phyloP scores from a whole-genome alignment of 2,888 invertebrate genomes.

The Chrysolina americana region DNA sequence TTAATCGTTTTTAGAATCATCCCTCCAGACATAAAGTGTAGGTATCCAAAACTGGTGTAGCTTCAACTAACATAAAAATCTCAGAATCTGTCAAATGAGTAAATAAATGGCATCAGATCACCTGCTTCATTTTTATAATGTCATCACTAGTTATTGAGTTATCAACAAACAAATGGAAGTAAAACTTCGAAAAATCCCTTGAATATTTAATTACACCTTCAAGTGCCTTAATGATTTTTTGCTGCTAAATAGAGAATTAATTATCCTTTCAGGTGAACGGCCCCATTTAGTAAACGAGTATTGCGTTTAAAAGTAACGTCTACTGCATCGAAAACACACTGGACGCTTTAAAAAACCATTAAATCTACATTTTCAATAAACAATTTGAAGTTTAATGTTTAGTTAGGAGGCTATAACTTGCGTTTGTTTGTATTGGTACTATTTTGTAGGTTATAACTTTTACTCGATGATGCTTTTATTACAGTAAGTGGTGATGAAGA shows the following conservation, averaged over 20 bases:
- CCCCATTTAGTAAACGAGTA: background rate
- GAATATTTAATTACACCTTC: background rate
- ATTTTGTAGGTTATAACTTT: slow-evolving; percentile 10
- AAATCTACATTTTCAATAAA: slow-evolving; percentile 19
- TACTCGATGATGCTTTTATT: slow-evolving; percentile 1
- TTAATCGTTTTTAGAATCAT: no score
- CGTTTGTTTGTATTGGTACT: slow-evolving; percentile 10
- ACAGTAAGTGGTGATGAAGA: background rate
- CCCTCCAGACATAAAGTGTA: no score
- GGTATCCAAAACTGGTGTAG: no score
- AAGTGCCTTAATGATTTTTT: slow-evolving; percentile 8
- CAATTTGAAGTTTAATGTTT: slow-evolving; percentile 18
- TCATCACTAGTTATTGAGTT: no score
- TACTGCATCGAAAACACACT: background rate
- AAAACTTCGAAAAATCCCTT: background rate
- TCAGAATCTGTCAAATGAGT: no score
- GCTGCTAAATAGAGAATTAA: slow-evolving; percentile 4
- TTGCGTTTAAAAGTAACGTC: background rate
- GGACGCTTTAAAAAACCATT: slow-evolving; percentile 1
- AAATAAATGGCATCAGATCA: no score
- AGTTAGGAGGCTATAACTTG: background rate
- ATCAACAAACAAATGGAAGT: background rate
- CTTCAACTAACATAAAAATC: no score
- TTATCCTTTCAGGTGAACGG: background rate
- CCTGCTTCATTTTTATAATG: no score